Base-by-base conservation (phyloP, 1,140 invertebrate species). In the Bombus difficillimus region DNA sequence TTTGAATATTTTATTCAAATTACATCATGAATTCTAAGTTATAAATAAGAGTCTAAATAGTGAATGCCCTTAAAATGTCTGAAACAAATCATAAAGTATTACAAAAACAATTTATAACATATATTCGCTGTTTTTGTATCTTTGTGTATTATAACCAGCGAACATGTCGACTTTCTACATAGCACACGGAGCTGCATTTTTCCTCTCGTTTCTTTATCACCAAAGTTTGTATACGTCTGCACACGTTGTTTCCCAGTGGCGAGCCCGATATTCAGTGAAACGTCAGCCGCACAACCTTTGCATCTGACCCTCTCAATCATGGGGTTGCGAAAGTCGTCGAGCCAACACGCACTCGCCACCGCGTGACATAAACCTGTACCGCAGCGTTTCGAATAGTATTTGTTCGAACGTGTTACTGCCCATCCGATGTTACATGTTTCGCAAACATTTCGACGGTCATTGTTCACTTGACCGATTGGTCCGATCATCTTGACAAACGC, bases 251-350 rank as follows among this genome's bases (percentile, higher is more conserved):
- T 43, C 32, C 12, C 15, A 83, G 18, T 59, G 18, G 13, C 41
- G 22, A 66, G 18, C 34, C 37, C 73, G 25, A 83, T 76, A 76
- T 83, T 76, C 81, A 68, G 34, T 18, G 81, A 47, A 82, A 83
- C 73, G 81, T 83, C 81, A 76, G 2, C 28, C 9, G 43, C 81
- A 83, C 41, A 68, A 76, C 81, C 81, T 83, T 76, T 66, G 59
- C 73, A 39, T 53, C 73, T 66, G 81, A 76, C 59, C 81, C 81
- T 76, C 81, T 83, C 81, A 83, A 83, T 83, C 81, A 83, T 76
- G 18, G 41, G 22, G 43, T 53, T 83, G 34, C 66, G 81, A 66
- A 76, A 83, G 73, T 83, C 81, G 57, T 41, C 43, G 39, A 47
- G 28, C 71, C 57, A 41, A 75, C 71, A 47, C 80, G 59, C 32